These are phyloP conservation scores for Chiroxiphia lanceolata DNA, from an alignment of 2,797 vertebrate genomes.

Conservation along the genomic window DNA sequence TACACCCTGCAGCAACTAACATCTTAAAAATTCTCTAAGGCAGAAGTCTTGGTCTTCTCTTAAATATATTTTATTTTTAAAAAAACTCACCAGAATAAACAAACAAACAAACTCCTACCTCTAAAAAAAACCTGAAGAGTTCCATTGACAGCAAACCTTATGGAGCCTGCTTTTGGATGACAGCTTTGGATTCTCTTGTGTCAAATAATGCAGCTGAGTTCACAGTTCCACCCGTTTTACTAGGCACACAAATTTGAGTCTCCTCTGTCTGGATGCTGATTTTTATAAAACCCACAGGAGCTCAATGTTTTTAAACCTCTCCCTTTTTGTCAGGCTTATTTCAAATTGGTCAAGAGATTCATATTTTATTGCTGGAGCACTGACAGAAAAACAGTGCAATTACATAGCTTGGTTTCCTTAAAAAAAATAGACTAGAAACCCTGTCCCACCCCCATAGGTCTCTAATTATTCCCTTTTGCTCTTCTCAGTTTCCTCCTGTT, in stretches of 20 bases:
- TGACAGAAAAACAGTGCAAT: neutral
- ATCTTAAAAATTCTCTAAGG: neutral
- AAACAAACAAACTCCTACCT: neutral
- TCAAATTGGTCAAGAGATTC: neutral
- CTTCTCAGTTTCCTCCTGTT: constrained; percentile 35
- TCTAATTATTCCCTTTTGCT: constrained; percentile 45
- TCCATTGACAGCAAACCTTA: neutral
- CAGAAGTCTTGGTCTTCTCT: neutral
- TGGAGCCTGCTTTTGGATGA: neutral
- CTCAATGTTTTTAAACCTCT: neutral
- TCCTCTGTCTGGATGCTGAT: neutral
- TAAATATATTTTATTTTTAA: neutral
- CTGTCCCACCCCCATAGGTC: constrained; percentile 20
- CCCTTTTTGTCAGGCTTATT: neutral
- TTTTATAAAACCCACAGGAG: neutral
- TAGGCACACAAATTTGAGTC: neutral
- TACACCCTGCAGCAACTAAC: neutral
- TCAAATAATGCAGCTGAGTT: neutral
- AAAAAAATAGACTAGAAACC: neutral
- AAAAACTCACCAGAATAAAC: neutral
- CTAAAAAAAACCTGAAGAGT: neutral
- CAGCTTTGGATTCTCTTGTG: neutral
- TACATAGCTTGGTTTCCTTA: neutral
- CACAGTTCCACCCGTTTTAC: neutral
- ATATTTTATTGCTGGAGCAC: neutral